Conservation (phyloP, 1,140 invertebrate genomes). For the Metaphire vulgaris region DNA sequence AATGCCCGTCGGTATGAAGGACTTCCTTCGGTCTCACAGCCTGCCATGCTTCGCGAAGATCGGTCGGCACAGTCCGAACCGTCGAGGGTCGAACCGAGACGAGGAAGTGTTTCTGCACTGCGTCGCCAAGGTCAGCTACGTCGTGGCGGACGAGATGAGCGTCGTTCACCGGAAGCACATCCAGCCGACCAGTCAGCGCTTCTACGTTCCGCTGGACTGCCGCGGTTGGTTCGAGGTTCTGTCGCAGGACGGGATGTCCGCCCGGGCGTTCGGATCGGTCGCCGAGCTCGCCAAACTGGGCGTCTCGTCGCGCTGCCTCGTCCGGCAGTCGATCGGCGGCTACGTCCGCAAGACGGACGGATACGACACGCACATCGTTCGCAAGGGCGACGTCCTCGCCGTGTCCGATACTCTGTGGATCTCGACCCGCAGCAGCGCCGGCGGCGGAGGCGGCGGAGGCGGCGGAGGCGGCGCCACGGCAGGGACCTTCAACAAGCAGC, state of each 20-base stretch:
- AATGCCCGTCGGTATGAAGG: slow-evolving; percentile 67
- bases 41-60: slow-evolving; percentile 81
- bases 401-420: slow-evolving; percentile 64
- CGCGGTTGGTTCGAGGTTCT: slow-evolving; percentile 86
- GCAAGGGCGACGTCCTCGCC: slow-evolving; percentile 72
- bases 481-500: slow-evolving; percentile 55
- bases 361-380: slow-evolving; percentile 56
- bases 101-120: slow-evolving; percentile 66
- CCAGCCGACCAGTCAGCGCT: slow-evolving; percentile 58
- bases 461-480: too few relatives aligned
- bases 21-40: slow-evolving; percentile 69
- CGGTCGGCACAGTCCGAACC: slow-evolving; percentile 78
- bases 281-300: slow-evolving; percentile 66
- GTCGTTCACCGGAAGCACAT: slow-evolving; percentile 73
- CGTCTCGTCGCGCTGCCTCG: slow-evolving; percentile 70
- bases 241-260: slow-evolving; percentile 84
- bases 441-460: too few relatives aligned
- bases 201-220: slow-evolving; percentile 77
- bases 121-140: slow-evolving; percentile 72
- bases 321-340: slow-evolving; percentile 76
- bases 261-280: slow-evolving; percentile 80
- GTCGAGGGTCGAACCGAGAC: slow-evolving; percentile 75
- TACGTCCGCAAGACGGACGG: slow-evolving; percentile 31
- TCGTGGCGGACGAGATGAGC: slow-evolving; percentile 78
- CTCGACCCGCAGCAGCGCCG: slow-evolving; percentile 35